Conservation (phyloP, 2,797 vertebrate genomes). For the Gymnoscopelus braueri region DNA sequence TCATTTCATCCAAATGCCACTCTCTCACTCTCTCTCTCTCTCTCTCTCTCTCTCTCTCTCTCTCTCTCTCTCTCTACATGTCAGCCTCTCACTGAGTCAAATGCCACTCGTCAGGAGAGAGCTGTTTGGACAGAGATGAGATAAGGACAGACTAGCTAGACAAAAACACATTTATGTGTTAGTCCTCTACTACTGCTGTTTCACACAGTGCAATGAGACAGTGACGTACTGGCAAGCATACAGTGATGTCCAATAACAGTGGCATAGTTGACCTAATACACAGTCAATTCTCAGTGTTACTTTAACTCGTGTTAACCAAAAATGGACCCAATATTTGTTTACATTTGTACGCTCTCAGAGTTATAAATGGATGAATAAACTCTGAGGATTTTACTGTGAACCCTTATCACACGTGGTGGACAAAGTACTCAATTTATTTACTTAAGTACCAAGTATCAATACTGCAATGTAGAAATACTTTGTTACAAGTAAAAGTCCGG, state of each 20-base stretch:
- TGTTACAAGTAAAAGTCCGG: too few relatives aligned
- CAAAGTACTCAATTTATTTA: too few relatives aligned
- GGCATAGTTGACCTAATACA: not conserved
- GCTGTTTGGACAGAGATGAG: slow-evolving; percentile 72
- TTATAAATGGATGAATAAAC: too few relatives aligned
- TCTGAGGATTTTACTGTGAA: too few relatives aligned
- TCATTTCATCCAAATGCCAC: slow-evolving; percentile 7
- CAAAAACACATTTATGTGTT: slow-evolving; percentile 56
- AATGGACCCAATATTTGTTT: too few relatives aligned
- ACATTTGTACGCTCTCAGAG: too few relatives aligned
- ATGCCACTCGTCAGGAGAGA: slow-evolving; percentile 75
- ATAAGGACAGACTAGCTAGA: slow-evolving; percentile 69
- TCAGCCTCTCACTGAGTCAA: slow-evolving; percentile 75
- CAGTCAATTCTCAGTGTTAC: too few relatives aligned
- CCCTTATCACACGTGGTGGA: too few relatives aligned
- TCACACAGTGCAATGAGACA: slow-evolving; percentile 42
- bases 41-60: slow-evolving; percentile 22
- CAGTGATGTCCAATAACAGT: slow-evolving; percentile 19
- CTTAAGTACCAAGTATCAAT: too few relatives aligned
- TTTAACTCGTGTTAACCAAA: too few relatives aligned
- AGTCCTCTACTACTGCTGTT: slow-evolving; percentile 41
- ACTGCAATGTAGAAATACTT: too few relatives aligned
- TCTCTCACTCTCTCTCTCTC: slow-evolving; percentile 26
- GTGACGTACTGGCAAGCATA: slow-evolving; percentile 34
- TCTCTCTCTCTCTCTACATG: slow-evolving; percentile 41